phyloP scores from a whole-genome alignment of 2,888 invertebrate species.

The Chaetogeoica ovagalla region DNA sequence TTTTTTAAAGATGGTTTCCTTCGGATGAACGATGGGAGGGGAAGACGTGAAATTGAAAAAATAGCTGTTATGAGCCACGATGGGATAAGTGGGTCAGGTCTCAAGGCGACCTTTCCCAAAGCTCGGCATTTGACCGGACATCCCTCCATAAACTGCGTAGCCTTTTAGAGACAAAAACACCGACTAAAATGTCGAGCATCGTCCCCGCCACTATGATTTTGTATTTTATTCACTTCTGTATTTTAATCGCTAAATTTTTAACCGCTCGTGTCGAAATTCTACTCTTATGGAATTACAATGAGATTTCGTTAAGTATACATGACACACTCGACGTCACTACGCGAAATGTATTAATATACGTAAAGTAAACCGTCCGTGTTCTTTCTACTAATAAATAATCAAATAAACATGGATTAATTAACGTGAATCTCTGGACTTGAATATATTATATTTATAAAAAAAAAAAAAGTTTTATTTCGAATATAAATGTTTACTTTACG shows the following conservation, averaged over 20 bases:
- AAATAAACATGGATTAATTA: too few relatives aligned
- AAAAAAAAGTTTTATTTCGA: too few relatives aligned
- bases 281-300: too few relatives aligned
- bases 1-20: constrained; percentile 48
- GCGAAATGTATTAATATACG: too few relatives aligned
- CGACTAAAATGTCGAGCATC: constrained; percentile 41
- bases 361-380: too few relatives aligned
- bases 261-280: too few relatives aligned
- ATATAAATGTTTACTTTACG: too few relatives aligned
- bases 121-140: constrained; percentile 50
- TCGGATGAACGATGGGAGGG: constrained; percentile 2
- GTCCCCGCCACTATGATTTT: constrained; percentile 27
- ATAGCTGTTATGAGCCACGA: constrained; percentile 47
- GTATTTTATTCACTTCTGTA: constrained; percentile 12
- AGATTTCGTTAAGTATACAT: too few relatives aligned
- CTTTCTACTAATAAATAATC: too few relatives aligned
- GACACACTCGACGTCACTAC: too few relatives aligned
- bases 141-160: constrained; percentile 43
- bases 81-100: constrained; percentile 50
- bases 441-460: too few relatives aligned
- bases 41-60: constrained; percentile 43
- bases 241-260: not conserved
- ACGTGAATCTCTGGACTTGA: too few relatives aligned
- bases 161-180: constrained; percentile 49
- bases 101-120: constrained; percentile 50